Evolutionary conservation across 1,140 invertebrate species (phyloP).

Genomic region (Drosophila lini): DNA sequence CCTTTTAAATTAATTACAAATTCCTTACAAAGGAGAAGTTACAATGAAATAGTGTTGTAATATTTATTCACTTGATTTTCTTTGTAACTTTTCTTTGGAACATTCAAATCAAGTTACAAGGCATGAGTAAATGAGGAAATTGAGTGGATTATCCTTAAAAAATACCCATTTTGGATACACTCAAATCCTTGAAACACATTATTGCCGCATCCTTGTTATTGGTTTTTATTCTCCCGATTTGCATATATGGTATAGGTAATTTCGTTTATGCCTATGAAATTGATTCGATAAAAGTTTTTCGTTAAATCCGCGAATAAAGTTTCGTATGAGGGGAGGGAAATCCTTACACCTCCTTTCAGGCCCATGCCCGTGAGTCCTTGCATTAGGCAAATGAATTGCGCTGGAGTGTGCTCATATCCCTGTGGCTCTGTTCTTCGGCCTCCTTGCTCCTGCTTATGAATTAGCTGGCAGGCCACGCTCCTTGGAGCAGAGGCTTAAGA

Average conservation of each 20-base stretch:
- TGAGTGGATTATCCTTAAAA: not conserved
- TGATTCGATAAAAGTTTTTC: constrained; percentile 51
- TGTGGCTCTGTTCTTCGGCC: not conserved
- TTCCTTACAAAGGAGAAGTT: too few species aligned
- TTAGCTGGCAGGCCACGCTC: constrained; percentile 67
- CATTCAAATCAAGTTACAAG: not conserved
- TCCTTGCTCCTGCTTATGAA: constrained; percentile 52
- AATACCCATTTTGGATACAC: not conserved
- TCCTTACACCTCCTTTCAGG: constrained; percentile 19
- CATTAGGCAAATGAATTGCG: constrained; percentile 78
- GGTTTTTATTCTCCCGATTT: constrained; percentile 20
- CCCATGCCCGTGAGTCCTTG: constrained; percentile 29
- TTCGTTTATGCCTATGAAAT: constrained; percentile 49
- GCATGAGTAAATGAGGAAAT: not conserved
- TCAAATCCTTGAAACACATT: constrained; percentile 8
- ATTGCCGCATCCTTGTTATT: constrained; percentile 3
- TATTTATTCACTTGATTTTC: too few species aligned
- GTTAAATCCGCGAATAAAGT: constrained; percentile 66
- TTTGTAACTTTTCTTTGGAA: too few species aligned
- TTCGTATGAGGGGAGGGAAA: constrained; percentile 53
- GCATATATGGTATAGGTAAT: constrained; percentile 48
- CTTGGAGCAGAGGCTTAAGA: constrained; percentile 64
- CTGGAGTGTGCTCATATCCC: not conserved
- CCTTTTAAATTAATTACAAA: not conserved
- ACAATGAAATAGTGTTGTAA: too few species aligned